These are phyloP conservation scores for Pipa parva DNA, from an alignment of 2,113 vertebrate genomes.

Conservation along the genomic window DNA sequence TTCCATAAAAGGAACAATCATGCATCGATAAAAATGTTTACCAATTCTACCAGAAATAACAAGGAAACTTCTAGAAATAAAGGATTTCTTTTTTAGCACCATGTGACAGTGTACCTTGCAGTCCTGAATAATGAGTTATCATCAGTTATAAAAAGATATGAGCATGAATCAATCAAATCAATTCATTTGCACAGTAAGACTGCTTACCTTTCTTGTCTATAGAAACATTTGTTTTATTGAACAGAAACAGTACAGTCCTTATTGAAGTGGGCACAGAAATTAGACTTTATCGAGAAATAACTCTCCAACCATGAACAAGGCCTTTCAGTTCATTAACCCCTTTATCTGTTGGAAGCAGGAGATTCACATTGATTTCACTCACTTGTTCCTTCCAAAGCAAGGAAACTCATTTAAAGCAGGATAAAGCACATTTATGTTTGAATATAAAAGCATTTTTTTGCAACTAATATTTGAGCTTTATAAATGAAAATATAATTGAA, in stretches of 20 bases:
- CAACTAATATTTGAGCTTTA: no score
- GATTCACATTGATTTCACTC: slow-evolving; percentile 28
- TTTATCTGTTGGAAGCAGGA: slow-evolving; percentile 22
- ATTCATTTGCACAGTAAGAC: slow-evolving; percentile 7
- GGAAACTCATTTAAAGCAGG: slow-evolving; percentile 1
- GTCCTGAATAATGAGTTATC: slow-evolving; percentile 23
- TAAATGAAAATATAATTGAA: no score
- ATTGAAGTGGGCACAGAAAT: slow-evolving; percentile 27
- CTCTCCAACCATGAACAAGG: slow-evolving; percentile 16
- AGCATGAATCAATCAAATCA: slow-evolving; percentile 35
- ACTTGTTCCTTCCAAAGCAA: slow-evolving; percentile 17
- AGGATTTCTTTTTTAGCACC: neutral
- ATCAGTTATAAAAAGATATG: slow-evolving; percentile 18
- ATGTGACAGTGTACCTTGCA: neutral
- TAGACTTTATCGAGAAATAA: slow-evolving; percentile 27
- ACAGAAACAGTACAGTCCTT: slow-evolving; percentile 24
- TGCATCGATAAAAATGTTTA: no score
- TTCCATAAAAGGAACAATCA: no score
- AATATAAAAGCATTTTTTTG: no score
- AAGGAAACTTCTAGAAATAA: no score
- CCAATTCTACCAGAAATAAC: no score
- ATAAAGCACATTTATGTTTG: neutral
- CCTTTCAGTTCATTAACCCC: slow-evolving; percentile 25
- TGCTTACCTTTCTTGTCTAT: slow-evolving; percentile 17
- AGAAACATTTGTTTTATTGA: slow-evolving; percentile 31